These are phyloP conservation scores for Monarcha castaneiventris DNA, from an alignment of 2,113 vertebrate genomes.

Conservation along the genomic window DNA sequence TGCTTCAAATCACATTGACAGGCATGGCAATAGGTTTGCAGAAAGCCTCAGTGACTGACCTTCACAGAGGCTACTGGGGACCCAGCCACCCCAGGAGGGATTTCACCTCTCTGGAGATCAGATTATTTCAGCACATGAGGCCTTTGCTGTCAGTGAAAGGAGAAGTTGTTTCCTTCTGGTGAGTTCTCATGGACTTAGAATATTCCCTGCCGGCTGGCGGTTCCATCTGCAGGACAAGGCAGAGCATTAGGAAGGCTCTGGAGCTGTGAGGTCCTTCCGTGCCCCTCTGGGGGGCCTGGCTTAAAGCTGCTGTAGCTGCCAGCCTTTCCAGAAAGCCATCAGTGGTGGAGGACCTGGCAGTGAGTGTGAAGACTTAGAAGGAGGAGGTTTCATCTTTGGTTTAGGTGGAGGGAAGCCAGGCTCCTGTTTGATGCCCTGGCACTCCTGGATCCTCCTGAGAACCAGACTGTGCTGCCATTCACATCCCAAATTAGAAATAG, in stretches of 20 bases:
- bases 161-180: not conserved
- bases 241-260: not conserved
- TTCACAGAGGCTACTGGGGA: not conserved
- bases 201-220: not conserved
- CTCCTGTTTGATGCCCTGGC: not conserved
- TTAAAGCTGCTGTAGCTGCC: not conserved
- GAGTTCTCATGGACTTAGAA: not conserved
- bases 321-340: not conserved
- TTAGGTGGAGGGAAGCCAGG: not conserved
- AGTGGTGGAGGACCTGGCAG: not conserved
- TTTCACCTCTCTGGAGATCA: not conserved
- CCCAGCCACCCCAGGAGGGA: not conserved
- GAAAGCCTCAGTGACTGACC: not conserved
- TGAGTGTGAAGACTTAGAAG: not conserved
- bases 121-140: not conserved
- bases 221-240: not conserved
- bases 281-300: not conserved
- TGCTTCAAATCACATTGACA: not conserved
- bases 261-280: not conserved
- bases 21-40: not conserved
- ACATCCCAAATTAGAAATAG: fast-evolving
- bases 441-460: not conserved
- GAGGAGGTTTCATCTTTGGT: not conserved
- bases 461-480: fast-evolving
- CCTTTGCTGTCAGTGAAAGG: not conserved